A percentile compares a stretch with the other conserved stretches of the same genome.
These are phyloP conservation scores for Magallana angulata DNA, from an alignment of 1,140 invertebrate species.

Conservation along the genomic window DNA sequence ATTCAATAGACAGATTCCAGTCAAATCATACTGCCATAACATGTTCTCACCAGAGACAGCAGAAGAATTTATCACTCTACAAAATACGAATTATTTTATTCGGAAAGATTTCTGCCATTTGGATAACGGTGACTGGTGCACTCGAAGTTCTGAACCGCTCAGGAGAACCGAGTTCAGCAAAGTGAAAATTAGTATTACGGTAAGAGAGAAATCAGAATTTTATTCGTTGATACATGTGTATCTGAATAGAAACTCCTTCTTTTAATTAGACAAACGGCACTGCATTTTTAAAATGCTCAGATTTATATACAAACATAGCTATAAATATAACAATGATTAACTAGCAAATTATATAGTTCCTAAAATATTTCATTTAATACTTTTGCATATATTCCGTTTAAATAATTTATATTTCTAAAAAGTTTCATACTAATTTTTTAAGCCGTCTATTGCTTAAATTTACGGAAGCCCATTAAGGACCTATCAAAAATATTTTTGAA, in stretches of 20 bases:
- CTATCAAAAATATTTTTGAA: too few species aligned
- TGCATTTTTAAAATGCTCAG: too few species aligned
- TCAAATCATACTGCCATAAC: neutral
- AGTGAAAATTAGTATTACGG: neutral
- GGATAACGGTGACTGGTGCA: neutral
- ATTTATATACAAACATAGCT: too few species aligned
- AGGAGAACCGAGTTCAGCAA: neutral
- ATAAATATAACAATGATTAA: too few species aligned
- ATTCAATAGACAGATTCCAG: neutral
- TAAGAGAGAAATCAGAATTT: neutral
- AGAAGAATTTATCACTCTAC: neutral
- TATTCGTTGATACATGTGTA: too few species aligned
- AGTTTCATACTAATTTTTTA: neutral
- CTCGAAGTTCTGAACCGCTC: neutral
- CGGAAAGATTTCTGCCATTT: neutral
- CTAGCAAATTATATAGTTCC: too few species aligned
- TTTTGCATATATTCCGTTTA: too few species aligned
- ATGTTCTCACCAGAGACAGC: neutral
- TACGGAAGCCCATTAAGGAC: too few species aligned
- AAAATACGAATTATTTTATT: neutral
- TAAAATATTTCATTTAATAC: too few species aligned
- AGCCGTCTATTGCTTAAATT: neutral
- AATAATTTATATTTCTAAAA: too few species aligned
- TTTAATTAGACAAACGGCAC: too few species aligned
- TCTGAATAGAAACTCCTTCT: too few species aligned